Conservation (phyloP, 2,888 invertebrate genomes). For the Drosophila longiperda region DNA sequence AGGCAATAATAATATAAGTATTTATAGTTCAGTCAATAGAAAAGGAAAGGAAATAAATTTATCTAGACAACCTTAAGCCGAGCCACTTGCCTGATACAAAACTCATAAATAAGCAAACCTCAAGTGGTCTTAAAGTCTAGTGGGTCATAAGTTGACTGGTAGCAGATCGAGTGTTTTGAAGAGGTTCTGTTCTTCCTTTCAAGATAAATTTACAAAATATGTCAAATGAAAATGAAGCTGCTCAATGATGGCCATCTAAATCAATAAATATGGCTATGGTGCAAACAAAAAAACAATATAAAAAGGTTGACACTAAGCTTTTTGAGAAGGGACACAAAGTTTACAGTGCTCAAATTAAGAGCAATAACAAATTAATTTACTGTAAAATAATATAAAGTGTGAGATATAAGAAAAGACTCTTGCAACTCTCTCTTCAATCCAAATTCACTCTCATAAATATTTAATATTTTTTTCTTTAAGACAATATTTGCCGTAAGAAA, state of each 20-base stretch:
- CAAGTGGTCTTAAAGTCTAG: conserved; percentile 12
- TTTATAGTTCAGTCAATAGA: conserved; percentile 36
- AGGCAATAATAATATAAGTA: conserved; percentile 8
- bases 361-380: not conserved
- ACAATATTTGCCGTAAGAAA: not conserved
- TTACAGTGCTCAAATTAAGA: not conserved
- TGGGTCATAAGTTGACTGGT: conserved; percentile 35
- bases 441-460: not conserved
- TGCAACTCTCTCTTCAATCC: not conserved
- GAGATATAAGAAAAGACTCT: not conserved
- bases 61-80: conserved; percentile 15
- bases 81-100: conserved; percentile 22
- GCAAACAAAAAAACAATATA: conserved; percentile 16
- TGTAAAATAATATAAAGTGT: not conserved
- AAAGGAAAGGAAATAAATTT: not conserved
- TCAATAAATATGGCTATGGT: conserved; percentile 25
- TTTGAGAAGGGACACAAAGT: conserved; percentile 7
- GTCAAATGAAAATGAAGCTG: conserved; percentile 25
- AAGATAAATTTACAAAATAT: conserved; percentile 13
- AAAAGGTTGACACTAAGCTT: conserved; percentile 25
- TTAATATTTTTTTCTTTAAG: not conserved
- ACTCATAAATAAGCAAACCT: conserved; percentile 42
- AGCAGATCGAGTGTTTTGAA: conserved; percentile 4
- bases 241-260: conserved; percentile 22
- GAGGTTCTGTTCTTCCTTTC: conserved; percentile 7